These are phyloP conservation scores for Tichodroma muraria DNA, from an alignment of 2,113 vertebrate species.

Conservation along the genomic window DNA sequence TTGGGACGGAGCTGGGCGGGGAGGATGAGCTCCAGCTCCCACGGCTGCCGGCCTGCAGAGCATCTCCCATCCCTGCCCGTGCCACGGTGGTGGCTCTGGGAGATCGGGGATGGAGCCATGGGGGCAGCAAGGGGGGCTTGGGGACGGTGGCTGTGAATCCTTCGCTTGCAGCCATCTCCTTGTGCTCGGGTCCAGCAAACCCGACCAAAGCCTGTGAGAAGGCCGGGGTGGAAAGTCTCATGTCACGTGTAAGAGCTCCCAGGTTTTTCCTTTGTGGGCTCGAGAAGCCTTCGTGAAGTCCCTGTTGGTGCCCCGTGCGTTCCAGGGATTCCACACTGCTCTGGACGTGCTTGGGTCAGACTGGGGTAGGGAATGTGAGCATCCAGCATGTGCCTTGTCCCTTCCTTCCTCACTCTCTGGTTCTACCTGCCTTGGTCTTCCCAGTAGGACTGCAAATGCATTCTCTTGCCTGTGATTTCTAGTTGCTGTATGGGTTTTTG, in stretches of 20 bases:
- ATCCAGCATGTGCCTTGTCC: fast-evolving
- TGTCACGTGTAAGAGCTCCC: not conserved
- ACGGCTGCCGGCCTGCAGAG: not conserved
- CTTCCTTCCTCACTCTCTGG: not conserved
- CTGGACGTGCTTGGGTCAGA: not conserved
- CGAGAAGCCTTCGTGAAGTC: not conserved
- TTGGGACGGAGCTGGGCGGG: not conserved
- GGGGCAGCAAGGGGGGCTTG: not conserved
- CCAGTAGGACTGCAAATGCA: not conserved
- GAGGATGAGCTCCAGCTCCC: not conserved
- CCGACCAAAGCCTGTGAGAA: not conserved
- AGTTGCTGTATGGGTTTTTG: not conserved
- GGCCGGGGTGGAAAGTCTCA: not conserved
- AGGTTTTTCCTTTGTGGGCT: not conserved
- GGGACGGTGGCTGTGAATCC: not conserved
- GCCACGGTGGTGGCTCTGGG: not conserved
- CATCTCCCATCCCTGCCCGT: not conserved
- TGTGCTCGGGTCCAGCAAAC: fast-evolving
- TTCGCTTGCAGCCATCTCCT: not conserved
- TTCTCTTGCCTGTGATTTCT: not conserved
- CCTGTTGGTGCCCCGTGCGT: fast-evolving
- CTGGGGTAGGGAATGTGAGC: not conserved
- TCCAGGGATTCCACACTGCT: not conserved
- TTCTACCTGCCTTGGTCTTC: not conserved
- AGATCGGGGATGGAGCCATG: fast-evolving